Evolutionary conservation across 1,140 invertebrate genomes (phyloP), one percentile per base, ranked within the genome.

Genomic region (Hirudo medicinalis): DNA sequence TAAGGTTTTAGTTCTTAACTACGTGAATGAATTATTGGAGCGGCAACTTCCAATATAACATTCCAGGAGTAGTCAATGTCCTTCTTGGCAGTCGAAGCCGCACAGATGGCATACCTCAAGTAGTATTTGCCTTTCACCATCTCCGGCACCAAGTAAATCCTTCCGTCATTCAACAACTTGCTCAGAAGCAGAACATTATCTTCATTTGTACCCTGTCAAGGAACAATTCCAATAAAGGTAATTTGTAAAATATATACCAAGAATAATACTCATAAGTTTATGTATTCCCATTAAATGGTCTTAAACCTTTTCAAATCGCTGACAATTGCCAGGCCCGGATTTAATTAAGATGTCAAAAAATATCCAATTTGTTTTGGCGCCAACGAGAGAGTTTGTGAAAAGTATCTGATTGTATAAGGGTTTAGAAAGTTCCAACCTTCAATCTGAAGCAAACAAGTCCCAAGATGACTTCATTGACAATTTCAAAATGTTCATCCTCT

Each of bases 381-480:
- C 32, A 36, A 36, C n/a, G 32, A 3, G 6, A 36, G 32, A 36
- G 6, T 36, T 36, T 36, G 6, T 36, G 6, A 36, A 2, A 36
- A 36, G 32, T 36, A 3, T 36, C 32, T 36, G 32, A 36, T 36
- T 36, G 6, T 3, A 6, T 36, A 36, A 36, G 2, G 6, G 32
- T 36, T 36, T 36, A 36, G 6, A 36, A 1, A 49, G 1, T 49
- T 49, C 71, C 80, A 85, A 94, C 92, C 87, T 92, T 91, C 54
- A 86, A 74, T 76, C 85, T 76, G 74, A 98, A 97, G 0, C 92
- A 92, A 0, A 97, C 93, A 81, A 97, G 86, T 4, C 91, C 91
- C 70, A 97, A 84, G 78, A 94, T 88, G 66, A 97, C 93, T 81
- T 97, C 87, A 78, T 95, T 94, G 78, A 91, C 89, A 67, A 99